A percentile compares a stretch with the other conserved stretches of the same genome.
Evolutionary conservation across 2,888 invertebrate genomes (phyloP).

Genomic region (Stictocephala bisonia): DNA sequence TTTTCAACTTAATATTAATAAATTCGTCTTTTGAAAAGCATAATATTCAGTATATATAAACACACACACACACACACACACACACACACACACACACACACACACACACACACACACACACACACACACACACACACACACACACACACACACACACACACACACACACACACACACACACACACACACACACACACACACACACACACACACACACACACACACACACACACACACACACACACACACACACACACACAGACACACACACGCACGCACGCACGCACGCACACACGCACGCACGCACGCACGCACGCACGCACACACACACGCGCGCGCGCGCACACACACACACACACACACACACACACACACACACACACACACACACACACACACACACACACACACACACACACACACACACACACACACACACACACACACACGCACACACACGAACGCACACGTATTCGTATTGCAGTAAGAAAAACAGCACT

Average conservation of each 20-base stretch:
- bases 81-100: neutral
- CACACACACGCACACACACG: too few relatives aligned
- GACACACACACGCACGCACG: constrained; percentile 1
- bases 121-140: neutral
- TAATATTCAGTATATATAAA: too few relatives aligned
- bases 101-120: neutral
- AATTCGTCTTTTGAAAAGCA: too few relatives aligned
- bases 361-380: constrained; percentile 13
- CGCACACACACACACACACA: constrained; percentile 10
- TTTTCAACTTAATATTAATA: too few relatives aligned
- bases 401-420: neutral
- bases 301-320: neutral
- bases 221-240: constrained; percentile 13
- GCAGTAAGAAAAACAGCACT: neutral
- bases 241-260: constrained; percentile 9
- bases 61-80: neutral
- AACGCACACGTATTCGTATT: neutral
- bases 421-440: neutral
- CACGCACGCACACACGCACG: constrained; percentile 1
- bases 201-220: neutral
- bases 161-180: neutral
- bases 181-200: neutral
- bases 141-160: neutral
- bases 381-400: neutral
- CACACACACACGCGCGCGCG: neutral